phyloP scores from a whole-genome alignment of 1,140 invertebrate species.

The Zaprionus gabonicus region DNA sequence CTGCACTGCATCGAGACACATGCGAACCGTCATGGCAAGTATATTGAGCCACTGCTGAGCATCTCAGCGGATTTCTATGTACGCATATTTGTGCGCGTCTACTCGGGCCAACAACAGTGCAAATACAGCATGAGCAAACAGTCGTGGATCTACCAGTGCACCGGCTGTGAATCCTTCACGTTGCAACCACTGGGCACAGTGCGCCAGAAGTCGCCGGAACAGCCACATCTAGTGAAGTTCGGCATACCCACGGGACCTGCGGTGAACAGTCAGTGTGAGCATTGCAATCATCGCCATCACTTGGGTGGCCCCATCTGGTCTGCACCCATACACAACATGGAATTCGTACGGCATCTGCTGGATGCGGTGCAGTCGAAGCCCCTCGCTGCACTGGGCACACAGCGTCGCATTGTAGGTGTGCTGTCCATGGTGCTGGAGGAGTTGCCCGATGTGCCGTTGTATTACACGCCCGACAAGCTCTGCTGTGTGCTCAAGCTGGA shows the following conservation, averaged over 20 bases:
- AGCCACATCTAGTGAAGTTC: conserved; percentile 87
- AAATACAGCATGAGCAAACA: conserved; percentile 94
- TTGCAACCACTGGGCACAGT: conserved; percentile 91
- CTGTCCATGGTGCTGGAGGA: conserved; percentile 91
- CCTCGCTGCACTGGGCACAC: conserved; percentile 87
- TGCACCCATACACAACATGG: conserved; percentile 91
- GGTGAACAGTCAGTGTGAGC: conserved; percentile 88
- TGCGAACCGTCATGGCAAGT: conserved; percentile 96
- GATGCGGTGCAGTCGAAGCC: conserved; percentile 83
- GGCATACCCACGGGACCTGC: conserved; percentile 88
- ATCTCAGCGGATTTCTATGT: conserved; percentile 99
- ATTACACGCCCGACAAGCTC: conserved; percentile 90
- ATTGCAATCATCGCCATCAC: conserved; percentile 91
- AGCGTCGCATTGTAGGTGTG: conserved; percentile 90
- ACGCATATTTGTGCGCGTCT: conserved; percentile 95
- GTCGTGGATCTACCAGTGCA: conserved; percentile 94
- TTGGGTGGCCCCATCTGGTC: conserved; percentile 98
- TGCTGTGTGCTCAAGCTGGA: conserved; percentile 88
- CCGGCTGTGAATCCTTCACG: conserved; percentile 92
- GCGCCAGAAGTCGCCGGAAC: conserved; percentile 80
- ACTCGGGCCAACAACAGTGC: conserved; percentile 91
- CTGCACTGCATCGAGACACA: conserved; percentile 95
- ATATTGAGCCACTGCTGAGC: conserved; percentile 95
- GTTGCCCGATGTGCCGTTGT: conserved; percentile 93
- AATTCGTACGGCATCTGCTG: conserved; percentile 89